Evolutionary conservation across 64 coral and sea anemone genomes (phyloP).

Genomic region (Trachythela sp.): DNA sequence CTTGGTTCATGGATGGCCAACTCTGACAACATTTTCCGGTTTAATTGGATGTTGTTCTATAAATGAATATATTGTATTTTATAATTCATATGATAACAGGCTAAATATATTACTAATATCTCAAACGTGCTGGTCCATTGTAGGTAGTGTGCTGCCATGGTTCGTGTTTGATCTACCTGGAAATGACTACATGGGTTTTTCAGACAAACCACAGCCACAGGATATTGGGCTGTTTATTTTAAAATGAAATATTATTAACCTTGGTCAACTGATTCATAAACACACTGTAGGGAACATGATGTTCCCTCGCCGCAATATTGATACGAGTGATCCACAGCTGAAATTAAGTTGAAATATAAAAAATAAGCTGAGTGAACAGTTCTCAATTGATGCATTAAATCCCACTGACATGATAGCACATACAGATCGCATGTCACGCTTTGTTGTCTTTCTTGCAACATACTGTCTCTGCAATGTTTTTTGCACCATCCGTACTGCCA

Average conservation of each 20-base stretch:
- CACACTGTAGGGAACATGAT: constrained; percentile 77
- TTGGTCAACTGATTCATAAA: constrained; percentile 75
- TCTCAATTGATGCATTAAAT: neutral
- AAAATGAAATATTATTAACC: constrained; percentile 55
- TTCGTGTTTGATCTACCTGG: too few relatives aligned
- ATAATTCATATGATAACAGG: neutral
- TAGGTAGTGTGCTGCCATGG: too few relatives aligned
- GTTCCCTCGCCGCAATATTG: constrained; percentile 88
- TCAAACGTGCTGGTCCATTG: too few relatives aligned
- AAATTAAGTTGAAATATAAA: neutral
- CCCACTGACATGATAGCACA: neutral
- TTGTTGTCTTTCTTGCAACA: constrained; percentile 72
- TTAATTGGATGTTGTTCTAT: constrained; percentile 84
- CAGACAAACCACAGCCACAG: too few relatives aligned
- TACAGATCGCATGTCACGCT: constrained; percentile 96
- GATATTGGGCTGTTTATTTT: too few relatives aligned
- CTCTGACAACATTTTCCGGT: constrained; percentile 93
- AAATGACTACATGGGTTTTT: too few relatives aligned
- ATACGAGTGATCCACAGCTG: constrained; percentile 91
- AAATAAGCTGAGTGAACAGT: neutral
- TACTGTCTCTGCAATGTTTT: constrained; percentile 92
- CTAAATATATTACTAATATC: too few relatives aligned
- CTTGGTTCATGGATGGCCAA: constrained; percentile 93
- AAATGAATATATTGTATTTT: neutral
- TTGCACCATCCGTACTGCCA: constrained; percentile 81